Conservation (phyloP, 2,113 vertebrate species). For the Tenebrosternarchus preto region DNA sequence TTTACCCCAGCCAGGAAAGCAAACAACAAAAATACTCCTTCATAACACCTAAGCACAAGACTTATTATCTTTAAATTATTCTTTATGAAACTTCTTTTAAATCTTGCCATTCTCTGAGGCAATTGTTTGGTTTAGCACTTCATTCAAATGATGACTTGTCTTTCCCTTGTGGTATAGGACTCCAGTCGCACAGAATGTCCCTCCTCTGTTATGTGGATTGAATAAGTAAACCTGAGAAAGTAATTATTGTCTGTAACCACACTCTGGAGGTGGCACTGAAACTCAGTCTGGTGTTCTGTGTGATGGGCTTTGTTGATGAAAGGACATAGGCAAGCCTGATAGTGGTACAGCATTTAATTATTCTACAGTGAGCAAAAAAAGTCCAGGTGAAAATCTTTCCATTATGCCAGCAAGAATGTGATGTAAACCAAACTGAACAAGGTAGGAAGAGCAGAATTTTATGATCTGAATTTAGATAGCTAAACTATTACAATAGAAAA, state of each 20-base stretch:
- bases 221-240: constrained; percentile 41
- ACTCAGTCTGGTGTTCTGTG: constrained; percentile 1
- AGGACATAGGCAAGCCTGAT: constrained; percentile 35
- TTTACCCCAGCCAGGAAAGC: neutral
- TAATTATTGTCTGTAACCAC: constrained; percentile 24
- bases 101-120: neutral
- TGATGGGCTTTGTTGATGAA: constrained; percentile 43
- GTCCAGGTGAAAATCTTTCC: constrained; percentile 29
- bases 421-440: constrained; percentile 9
- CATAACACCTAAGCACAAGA: neutral
- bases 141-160: constrained; percentile 24
- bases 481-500: neutral
- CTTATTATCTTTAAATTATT: neutral
- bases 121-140: constrained; percentile 18
- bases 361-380: constrained; percentile 33
- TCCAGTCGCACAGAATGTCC: neutral
- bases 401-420: neutral
- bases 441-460: too few relatives aligned
- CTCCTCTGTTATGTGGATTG: constrained; percentile 8
- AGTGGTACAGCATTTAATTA: constrained; percentile 27
- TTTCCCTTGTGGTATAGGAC: constrained; percentile 25
- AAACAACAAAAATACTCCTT: too few relatives aligned
- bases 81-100: neutral
- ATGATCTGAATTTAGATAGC: neutral
- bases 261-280: constrained; percentile 27